phyloP scores from a whole-genome alignment of 1,140 invertebrate genomes.

The Dreissena rostriformis region DNA sequence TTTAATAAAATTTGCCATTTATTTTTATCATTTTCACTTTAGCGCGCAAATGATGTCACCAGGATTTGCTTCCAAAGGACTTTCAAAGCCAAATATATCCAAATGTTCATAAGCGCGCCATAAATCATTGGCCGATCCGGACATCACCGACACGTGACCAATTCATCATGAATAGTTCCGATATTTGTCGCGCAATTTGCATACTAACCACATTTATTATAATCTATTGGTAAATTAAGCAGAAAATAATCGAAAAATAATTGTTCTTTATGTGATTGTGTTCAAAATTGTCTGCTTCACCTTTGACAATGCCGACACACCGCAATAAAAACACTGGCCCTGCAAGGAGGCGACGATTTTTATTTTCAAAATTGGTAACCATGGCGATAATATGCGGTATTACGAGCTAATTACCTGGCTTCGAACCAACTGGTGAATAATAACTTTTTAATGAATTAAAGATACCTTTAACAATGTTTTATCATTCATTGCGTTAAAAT shows the following conservation, averaged over 20 bases:
- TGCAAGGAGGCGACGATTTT: not conserved
- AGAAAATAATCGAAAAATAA: not conserved
- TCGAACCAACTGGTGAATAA: too few relatives aligned
- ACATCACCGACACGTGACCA: not conserved
- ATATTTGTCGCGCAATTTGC: not conserved
- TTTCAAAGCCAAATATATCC: not conserved
- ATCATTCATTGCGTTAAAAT: too few relatives aligned
- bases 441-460: too few relatives aligned
- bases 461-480: too few relatives aligned
- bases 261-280: not conserved
- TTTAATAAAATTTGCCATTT: not conserved
- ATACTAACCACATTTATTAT: constrained; percentile 2
- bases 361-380: too few relatives aligned
- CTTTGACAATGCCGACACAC: too few relatives aligned
- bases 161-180: not conserved
- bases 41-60: not conserved
- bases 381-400: too few relatives aligned
- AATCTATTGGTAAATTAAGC: not conserved
- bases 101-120: not conserved
- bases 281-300: not conserved
- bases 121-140: not conserved
- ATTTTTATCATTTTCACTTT: not conserved
- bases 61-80: not conserved
- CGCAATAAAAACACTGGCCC: not conserved
- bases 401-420: not conserved